Conservation (phyloP, 2,113 vertebrate species). For the Halichoerus grypus region DNA sequence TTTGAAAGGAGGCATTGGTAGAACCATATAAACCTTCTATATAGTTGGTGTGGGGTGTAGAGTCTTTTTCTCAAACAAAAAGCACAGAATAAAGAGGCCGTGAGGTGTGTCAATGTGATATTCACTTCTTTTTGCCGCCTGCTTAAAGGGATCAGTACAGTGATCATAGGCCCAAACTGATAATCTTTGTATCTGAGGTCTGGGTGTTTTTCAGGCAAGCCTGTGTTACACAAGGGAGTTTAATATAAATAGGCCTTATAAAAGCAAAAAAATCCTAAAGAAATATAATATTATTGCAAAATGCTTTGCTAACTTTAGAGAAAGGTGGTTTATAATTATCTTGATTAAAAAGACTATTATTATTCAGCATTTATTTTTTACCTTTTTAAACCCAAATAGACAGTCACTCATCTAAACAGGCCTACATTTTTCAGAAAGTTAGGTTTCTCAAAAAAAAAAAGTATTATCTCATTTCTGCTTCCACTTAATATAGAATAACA, state of each 20-base stretch:
- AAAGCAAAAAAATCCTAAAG: constrained; percentile 1
- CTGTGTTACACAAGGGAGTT: neutral
- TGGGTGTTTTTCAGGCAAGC: neutral
- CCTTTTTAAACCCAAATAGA: neutral
- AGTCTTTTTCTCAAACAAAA: neutral
- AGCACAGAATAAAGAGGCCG: neutral
- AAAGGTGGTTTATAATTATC: neutral
- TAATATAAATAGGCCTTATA: neutral
- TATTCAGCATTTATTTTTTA: neutral
- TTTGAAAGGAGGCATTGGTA: neutral
- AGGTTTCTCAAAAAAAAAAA: neutral
- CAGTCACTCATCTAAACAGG: neutral
- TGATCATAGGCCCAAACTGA: neutral
- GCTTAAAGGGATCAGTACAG: neutral
- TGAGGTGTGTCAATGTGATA: neutral
- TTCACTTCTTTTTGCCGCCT: neutral
- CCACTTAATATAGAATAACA: neutral
- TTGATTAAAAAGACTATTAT: neutral
- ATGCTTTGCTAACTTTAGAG: constrained; percentile 6
- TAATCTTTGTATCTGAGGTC: neutral
- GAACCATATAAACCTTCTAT: neutral
- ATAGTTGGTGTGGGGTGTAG: neutral
- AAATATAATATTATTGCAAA: neutral
- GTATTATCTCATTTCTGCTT: neutral
- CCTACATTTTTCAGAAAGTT: neutral